A percentile compares a stretch with the other conserved stretches of the same genome.
phyloP scores from a whole-genome alignment of 2,113 vertebrate genomes.

The Merops nubicus region DNA sequence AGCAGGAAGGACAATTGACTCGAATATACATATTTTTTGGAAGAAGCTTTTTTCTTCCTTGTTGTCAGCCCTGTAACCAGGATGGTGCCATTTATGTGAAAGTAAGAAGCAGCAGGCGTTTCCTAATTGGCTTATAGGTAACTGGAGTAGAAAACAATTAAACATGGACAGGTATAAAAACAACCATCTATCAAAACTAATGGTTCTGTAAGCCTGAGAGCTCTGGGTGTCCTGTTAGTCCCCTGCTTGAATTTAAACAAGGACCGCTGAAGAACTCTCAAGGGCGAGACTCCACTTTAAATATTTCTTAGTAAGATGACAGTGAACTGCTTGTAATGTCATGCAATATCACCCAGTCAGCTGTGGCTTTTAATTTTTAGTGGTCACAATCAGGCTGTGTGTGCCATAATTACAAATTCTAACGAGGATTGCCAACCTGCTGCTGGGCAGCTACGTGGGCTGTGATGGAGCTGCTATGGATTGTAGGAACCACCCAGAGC shows the following conservation, averaged over 20 bases:
- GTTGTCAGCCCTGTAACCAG: background rate
- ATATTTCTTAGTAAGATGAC: background rate
- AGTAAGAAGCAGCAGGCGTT: background rate
- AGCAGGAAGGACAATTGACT: background rate
- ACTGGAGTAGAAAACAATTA: conserved; percentile 49
- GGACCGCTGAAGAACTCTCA: background rate
- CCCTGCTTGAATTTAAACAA: background rate
- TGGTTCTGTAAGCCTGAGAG: background rate
- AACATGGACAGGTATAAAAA: background rate
- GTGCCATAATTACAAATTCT: fast-evolving
- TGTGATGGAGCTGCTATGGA: background rate
- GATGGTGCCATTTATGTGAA: background rate
- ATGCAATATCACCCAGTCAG: background rate
- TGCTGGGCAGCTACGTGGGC: background rate
- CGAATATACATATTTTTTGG: background rate
- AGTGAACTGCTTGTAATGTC: background rate
- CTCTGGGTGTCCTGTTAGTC: background rate
- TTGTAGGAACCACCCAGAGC: fast-evolving
- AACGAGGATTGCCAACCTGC: background rate
- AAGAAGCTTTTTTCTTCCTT: background rate
- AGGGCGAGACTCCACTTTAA: background rate
- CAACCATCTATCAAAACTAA: conserved; percentile 40
- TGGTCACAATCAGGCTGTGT: background rate
- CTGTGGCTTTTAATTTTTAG: background rate
- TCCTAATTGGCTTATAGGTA: conserved; percentile 17